Base-by-base conservation (phyloP, 2,888 invertebrate species). In the Drosophila pseudotalamancana region DNA sequence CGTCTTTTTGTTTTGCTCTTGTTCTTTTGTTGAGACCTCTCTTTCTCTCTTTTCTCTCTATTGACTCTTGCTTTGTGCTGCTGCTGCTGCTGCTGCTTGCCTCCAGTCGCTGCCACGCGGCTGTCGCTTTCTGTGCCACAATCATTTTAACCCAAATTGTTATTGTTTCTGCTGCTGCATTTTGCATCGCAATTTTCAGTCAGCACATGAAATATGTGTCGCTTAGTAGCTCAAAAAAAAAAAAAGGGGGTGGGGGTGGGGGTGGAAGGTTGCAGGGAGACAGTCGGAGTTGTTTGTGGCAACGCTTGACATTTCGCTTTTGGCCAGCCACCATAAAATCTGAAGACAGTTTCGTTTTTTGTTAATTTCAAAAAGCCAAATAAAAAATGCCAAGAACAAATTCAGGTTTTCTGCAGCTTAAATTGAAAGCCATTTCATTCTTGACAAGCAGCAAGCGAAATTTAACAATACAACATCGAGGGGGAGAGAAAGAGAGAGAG, bases 111-210 rank as follows among this genome's bases (percentile, higher is more conserved):
- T 54, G 63, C 37, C 46, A 51, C 50, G 69, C 51, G 48, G 64
- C 43, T 57, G 64, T 49, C 49, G 49, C 69, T 72, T 61, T 75
- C 63, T 76, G 68, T 48, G 51, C 35, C 59, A 59, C 77, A 82
- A 81, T 77, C 71, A 73, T 77, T 80, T 82, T 82, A 82, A 69
- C 80, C 83, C 78, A 80, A 76, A 83, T 81, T 69, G 70, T 62
- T 53, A 68, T 62, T 73, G 68, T 54, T 64, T 50, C 35, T 56
- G 31, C 18, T 66, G 42, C 27, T 18, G 46, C 57, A 64, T 64
- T 55, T 60, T 55, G 66, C 53, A 62, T 68, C 68, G 67, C 59
- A 63, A 61, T 62, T 72, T 74, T 71, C 57, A 69, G 60, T 64
- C 77, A 43, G 71, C 61, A 55, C 61, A 65, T 54, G 59, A 54